A percentile compares a stretch with the other conserved stretches of the same genome.
Conservation (phyloP, 2,797 vertebrate genomes). For the Typhlichthys subterraneus region DNA sequence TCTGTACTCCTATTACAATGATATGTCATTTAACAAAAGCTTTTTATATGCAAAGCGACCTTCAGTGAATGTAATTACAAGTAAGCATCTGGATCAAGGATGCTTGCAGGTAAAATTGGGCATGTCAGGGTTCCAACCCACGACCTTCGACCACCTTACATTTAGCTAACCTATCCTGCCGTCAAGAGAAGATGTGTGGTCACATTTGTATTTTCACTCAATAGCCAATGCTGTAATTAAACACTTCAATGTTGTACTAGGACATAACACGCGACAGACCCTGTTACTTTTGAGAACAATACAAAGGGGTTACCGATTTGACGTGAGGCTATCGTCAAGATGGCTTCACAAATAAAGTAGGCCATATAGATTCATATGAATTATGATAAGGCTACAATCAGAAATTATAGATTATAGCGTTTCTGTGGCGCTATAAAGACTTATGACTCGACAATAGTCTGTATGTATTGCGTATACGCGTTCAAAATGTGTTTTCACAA, state of each 20-base stretch:
- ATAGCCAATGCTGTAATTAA: neutral
- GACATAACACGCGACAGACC: constrained; percentile 15
- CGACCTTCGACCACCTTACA: no score
- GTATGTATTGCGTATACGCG: constrained; percentile 47
- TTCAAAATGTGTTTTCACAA: constrained; percentile 37
- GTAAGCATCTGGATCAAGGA: no score
- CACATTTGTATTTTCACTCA: neutral
- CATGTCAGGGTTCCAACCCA: no score
- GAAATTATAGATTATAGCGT: neutral
- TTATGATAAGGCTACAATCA: constrained; percentile 2
- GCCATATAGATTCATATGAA: constrained; percentile 6
- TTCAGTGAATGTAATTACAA: no score
- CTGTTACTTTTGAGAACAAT: constrained; percentile 9
- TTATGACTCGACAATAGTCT: constrained; percentile 47
- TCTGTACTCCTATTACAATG: no score
- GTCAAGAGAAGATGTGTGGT: neutral
- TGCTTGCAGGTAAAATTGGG: no score
- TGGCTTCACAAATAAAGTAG: neutral
- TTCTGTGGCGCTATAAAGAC: constrained; percentile 10
- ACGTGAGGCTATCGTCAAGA: constrained; percentile 9
- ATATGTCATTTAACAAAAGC: no score
- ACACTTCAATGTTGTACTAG: neutral
- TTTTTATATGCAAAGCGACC: no score
- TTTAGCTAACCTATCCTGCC: no score
- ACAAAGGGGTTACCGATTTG: constrained; percentile 10